These are phyloP conservation scores for Chaenogobius annularis DNA, from an alignment of 2,113 vertebrate genomes.

Conservation along the genomic window DNA sequence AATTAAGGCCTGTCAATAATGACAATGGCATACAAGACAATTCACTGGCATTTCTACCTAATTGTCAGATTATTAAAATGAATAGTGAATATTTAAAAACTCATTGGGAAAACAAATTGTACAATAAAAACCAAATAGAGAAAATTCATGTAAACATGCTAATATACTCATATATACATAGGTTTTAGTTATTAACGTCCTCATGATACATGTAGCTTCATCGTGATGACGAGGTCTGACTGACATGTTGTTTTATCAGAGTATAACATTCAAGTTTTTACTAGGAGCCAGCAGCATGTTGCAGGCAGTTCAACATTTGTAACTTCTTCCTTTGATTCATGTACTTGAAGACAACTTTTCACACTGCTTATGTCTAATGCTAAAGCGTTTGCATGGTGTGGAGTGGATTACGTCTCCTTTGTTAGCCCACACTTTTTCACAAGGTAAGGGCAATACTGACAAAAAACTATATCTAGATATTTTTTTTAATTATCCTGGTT, in stretches of 20 bases:
- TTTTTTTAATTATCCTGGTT: too few relatives aligned
- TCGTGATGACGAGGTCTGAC: constrained; percentile 9
- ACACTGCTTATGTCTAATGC: constrained; percentile 23
- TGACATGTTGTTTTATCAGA: too few relatives aligned
- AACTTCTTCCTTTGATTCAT: constrained; percentile 8
- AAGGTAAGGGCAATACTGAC: too few relatives aligned
- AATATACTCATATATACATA: neutral
- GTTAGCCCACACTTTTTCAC: too few relatives aligned
- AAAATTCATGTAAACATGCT: neutral
- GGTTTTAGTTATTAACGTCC: neutral
- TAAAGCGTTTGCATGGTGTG: constrained; percentile 31
- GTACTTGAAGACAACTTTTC: constrained; percentile 21
- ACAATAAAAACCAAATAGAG: neutral
- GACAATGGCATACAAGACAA: too few relatives aligned
- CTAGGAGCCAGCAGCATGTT: neutral
- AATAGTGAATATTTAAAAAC: neutral
- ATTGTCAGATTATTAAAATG: too few relatives aligned
- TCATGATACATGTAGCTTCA: constrained; percentile 1
- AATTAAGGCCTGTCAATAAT: too few relatives aligned
- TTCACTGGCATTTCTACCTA: too few relatives aligned
- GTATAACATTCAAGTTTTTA: too few relatives aligned
- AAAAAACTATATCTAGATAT: too few relatives aligned
- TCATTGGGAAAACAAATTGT: neutral
- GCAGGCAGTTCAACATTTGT: constrained; percentile 6
- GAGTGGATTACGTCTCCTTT: constrained; percentile 16